A percentile compares a stretch with the other conserved stretches of the same genome.
Conservation (phyloP, 2,113 vertebrate species). For the Rhinoptilus africanus region DNA sequence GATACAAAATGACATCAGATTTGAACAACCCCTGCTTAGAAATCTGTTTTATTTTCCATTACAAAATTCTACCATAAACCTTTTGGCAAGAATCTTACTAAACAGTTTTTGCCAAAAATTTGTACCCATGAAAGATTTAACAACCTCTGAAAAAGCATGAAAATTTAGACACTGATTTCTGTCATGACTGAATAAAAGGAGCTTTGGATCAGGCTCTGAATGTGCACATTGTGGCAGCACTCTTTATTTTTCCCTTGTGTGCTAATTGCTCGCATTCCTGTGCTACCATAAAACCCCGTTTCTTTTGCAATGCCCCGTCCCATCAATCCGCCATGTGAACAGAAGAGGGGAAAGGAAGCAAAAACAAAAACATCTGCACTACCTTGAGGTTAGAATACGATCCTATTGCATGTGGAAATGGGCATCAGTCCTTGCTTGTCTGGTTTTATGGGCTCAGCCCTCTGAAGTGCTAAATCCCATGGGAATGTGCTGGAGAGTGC, state of each 20-base stretch:
- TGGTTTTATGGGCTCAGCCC: conserved; percentile 45
- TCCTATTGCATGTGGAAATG: conserved; percentile 50
- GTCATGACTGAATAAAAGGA: background rate
- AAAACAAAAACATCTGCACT: conserved; percentile 42
- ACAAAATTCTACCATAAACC: background rate
- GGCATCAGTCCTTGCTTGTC: conserved; percentile 48
- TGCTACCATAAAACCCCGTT: background rate
- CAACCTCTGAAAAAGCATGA: background rate
- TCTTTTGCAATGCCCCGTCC: background rate
- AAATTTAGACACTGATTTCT: conserved; percentile 21
- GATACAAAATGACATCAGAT: background rate
- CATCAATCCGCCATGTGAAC: background rate
- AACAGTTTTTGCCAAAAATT: conserved; percentile 14
- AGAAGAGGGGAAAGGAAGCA: conserved; percentile 13
- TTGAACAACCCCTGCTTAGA: background rate
- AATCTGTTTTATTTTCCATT: background rate
- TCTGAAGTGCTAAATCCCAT: conserved; percentile 58
- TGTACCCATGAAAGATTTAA: conserved; percentile 30
- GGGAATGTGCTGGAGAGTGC: background rate
- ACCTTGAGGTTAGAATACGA: conserved; percentile 37
- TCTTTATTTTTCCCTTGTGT: conserved; percentile 27
- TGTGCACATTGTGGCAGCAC: conserved; percentile 2
- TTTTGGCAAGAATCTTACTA: conserved; percentile 15
- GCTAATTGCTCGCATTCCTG: conserved; percentile 6
- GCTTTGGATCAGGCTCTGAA: conserved; percentile 19